Percentiles rank a stretch among this genome's conserved stretches.
phyloP scores from a whole-genome alignment of 2,113 vertebrate genomes.

The Nettapus auritus region DNA sequence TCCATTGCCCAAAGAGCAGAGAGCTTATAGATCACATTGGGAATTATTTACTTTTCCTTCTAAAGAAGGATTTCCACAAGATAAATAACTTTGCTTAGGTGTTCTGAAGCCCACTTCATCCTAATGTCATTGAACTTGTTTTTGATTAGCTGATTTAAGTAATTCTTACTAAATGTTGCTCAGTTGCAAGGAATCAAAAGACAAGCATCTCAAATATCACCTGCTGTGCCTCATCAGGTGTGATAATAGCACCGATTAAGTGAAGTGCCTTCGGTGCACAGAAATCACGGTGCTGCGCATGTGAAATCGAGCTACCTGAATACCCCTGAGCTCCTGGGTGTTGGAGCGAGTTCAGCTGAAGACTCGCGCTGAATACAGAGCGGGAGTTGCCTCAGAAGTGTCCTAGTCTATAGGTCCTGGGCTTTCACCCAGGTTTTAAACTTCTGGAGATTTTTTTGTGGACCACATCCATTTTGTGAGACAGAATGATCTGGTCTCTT shows the following conservation, averaged over 20 bases:
- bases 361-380: not conserved
- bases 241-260: conserved; percentile 53
- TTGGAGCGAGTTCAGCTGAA: not conserved
- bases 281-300: not conserved
- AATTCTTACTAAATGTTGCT: conserved; percentile 61
- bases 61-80: not conserved
- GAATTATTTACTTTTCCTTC: conserved; percentile 24
- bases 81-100: conserved; percentile 27
- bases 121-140: conserved; percentile 43
- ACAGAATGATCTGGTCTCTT: not conserved
- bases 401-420: not conserved
- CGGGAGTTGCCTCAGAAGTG: not conserved
- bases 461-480: not conserved
- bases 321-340: not conserved
- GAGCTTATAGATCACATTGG: not conserved
- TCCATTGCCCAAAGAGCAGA: not conserved
- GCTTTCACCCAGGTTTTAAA: not conserved
- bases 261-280: conserved; percentile 5
- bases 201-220: conserved; percentile 40
- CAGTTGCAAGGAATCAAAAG: conserved; percentile 50
- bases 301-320: conserved; percentile 23
- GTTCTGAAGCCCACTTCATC: conserved; percentile 41
- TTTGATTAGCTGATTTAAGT: conserved; percentile 58
- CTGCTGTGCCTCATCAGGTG: conserved; percentile 64
- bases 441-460: not conserved